These are phyloP conservation scores for Nomada goodeniana DNA, from an alignment of 2,888 invertebrate species.

Conservation along the genomic window DNA sequence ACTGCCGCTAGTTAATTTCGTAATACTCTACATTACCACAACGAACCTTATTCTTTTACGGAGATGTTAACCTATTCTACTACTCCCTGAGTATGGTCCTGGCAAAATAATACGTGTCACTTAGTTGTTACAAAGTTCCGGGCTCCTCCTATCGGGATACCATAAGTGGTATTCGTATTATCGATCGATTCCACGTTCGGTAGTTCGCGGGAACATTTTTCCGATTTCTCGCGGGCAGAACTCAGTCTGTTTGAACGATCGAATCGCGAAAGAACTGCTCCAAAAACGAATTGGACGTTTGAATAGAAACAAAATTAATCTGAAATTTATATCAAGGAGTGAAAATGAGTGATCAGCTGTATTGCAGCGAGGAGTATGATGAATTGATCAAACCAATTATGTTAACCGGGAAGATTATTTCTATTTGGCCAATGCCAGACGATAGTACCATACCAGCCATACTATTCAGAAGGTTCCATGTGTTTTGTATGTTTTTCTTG, in stretches of 20 bases:
- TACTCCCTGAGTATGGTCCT: too few relatives aligned
- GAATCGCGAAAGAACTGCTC: background rate
- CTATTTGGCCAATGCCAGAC: conserved; percentile 73
- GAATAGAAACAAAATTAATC: background rate
- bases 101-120: conserved; percentile 3
- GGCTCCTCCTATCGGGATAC: conserved; percentile 7
- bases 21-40: background rate
- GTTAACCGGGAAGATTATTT: conserved; percentile 61
- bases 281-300: background rate
- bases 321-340: background rate
- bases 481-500: conserved; percentile 61
- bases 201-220: background rate
- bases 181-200: conserved; percentile 15
- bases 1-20: conserved; percentile 6
- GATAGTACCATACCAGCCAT: background rate
- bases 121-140: conserved; percentile 23
- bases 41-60: conserved; percentile 1
- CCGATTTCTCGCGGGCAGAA: background rate
- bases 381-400: conserved; percentile 69
- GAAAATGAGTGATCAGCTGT: conserved; percentile 31
- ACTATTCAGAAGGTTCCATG: conserved; percentile 58
- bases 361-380: conserved; percentile 67
- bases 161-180: conserved; percentile 20
- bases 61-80: background rate
- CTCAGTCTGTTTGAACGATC: background rate